Conservation (phyloP, 2,113 vertebrate genomes). For the Camelus bactrianus region DNA sequence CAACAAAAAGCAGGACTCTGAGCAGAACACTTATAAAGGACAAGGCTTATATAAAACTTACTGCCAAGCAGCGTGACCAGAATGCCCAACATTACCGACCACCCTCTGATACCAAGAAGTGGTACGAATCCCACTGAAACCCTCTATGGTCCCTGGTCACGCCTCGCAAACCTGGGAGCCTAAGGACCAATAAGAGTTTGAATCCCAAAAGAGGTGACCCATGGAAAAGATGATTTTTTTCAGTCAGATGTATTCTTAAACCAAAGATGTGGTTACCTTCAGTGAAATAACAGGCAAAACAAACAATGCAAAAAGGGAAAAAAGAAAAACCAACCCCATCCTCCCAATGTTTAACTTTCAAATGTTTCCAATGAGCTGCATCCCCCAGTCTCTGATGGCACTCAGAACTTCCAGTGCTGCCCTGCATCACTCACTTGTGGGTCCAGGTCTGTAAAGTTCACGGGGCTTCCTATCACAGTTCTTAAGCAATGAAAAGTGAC, state of each 20-base stretch:
- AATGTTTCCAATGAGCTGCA: background rate
- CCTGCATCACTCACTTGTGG: background rate
- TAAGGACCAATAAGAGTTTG: background rate
- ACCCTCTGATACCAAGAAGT: background rate
- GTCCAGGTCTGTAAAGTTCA: constrained; percentile 18
- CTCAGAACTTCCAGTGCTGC: background rate
- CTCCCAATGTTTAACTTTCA: background rate
- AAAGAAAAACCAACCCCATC: background rate
- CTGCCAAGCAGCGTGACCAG: background rate
- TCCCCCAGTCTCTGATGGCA: background rate
- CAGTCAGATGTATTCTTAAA: constrained; percentile 55
- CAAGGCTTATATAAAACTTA: background rate
- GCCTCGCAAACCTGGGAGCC: background rate
- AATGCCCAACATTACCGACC: background rate
- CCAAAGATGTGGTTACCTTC: constrained; percentile 29
- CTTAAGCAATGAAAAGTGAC: constrained; percentile 7
- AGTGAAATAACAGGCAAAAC: constrained; percentile 11
- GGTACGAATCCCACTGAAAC: background rate
- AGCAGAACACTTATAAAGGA: background rate
- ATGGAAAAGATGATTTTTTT: background rate
- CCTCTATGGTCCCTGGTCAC: background rate
- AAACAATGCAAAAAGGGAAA: constrained; percentile 32
- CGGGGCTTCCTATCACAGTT: background rate
- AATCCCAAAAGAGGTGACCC: background rate
- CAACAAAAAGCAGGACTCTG: background rate